Evolutionary conservation across 2,113 vertebrate species (phyloP).

Genomic region (Loxodonta africana): DNA sequence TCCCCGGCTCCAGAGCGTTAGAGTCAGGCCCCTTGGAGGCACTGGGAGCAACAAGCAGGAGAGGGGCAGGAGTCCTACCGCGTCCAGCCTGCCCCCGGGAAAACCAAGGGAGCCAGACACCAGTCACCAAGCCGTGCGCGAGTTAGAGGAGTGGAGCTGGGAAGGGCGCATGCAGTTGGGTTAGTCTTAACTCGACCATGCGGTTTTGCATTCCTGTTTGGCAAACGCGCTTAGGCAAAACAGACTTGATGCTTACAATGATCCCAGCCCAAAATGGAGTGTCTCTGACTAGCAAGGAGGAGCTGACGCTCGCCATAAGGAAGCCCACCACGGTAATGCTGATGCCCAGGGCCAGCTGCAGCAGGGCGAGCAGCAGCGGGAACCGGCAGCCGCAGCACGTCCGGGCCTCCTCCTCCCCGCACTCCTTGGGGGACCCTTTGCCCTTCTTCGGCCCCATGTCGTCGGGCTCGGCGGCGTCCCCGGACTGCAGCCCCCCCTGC

Average conservation of each 20-base stretch:
- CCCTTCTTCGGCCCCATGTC: slow-evolving; percentile 83
- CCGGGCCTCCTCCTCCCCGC: slow-evolving; percentile 88
- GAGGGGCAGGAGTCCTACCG: not conserved
- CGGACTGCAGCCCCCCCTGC: slow-evolving; percentile 49
- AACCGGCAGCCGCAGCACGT: slow-evolving; percentile 96
- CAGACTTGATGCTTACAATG: slow-evolving; percentile 94
- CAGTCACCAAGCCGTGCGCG: slow-evolving; percentile 4
- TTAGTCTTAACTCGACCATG: slow-evolving; percentile 86
- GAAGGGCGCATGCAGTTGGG: slow-evolving; percentile 85
- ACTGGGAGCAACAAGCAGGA: not conserved
- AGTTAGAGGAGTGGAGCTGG: slow-evolving; percentile 59
- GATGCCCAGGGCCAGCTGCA: slow-evolving; percentile 95
- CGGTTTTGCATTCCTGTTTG: slow-evolving; percentile 84
- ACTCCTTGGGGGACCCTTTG: slow-evolving; percentile 83
- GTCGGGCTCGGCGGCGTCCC: slow-evolving; percentile 67
- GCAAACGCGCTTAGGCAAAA: slow-evolving; percentile 84
- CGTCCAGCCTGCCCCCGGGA: not conserved
- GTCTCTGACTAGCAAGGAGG: slow-evolving; percentile 96
- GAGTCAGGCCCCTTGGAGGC: not conserved
- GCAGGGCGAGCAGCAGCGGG: slow-evolving; percentile 94
- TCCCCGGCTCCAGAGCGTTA: not conserved
- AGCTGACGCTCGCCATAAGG: slow-evolving; percentile 94
- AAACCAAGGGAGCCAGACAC: not conserved
- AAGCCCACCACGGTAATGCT: slow-evolving; percentile 94
- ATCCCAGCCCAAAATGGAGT: slow-evolving; percentile 99